These are phyloP conservation scores for Pedionomus torquatus DNA, from an alignment of 2,113 vertebrate genomes.

Conservation along the genomic window DNA sequence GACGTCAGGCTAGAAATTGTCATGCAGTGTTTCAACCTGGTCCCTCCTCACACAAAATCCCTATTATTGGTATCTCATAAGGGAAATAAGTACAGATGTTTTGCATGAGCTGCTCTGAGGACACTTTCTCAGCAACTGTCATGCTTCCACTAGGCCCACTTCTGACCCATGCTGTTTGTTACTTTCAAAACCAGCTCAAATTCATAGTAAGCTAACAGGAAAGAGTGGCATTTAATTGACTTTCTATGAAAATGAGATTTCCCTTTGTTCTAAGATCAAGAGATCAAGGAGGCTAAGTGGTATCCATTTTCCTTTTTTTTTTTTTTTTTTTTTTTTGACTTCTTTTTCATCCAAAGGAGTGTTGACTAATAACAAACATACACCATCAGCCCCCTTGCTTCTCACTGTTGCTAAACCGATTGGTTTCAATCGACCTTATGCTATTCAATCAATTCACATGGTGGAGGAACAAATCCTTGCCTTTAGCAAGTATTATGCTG, in stretches of 20 bases:
- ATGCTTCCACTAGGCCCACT: not conserved
- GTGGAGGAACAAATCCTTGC: not conserved
- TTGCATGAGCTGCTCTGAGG: not conserved
- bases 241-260: not conserved
- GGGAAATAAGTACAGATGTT: not conserved
- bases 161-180: not conserved
- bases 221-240: not conserved
- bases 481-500: not conserved
- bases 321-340: not conserved
- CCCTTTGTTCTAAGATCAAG: not conserved
- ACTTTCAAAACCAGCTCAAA: not conserved
- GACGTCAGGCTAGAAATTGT: not conserved
- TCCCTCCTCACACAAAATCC: not conserved
- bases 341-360: not conserved
- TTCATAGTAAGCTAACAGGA: not conserved
- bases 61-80: not conserved
- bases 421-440: not conserved
- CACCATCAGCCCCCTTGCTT: not conserved
- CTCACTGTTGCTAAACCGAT: not conserved
- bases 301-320: not conserved
- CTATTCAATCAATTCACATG: not conserved
- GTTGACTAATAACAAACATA: not conserved
- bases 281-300: not conserved
- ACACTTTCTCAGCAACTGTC: not conserved
- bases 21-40: not conserved